A percentile compares a stretch with the other conserved stretches of the same genome.
These are phyloP conservation scores for Colletes collaris DNA, from an alignment of 2,888 invertebrate species.

Conservation along the genomic window DNA sequence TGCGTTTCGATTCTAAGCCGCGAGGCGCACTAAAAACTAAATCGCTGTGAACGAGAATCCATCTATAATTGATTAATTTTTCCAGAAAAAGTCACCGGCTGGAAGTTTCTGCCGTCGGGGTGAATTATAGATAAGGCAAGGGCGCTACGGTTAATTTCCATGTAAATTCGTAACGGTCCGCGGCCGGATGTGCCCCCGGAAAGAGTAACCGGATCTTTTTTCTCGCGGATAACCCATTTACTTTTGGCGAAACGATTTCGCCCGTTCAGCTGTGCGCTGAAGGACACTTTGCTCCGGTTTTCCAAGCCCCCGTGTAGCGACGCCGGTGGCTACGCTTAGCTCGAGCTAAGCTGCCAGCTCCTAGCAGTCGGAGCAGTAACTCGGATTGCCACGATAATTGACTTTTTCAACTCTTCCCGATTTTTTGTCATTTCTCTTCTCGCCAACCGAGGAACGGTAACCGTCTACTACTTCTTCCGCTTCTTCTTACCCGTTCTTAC, in stretches of 20 bases:
- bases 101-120: not conserved
- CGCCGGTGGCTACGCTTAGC: too few relatives aligned
- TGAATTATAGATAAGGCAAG: slow-evolving; percentile 58
- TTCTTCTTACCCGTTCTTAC: slow-evolving; percentile 29
- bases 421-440: slow-evolving; percentile 55
- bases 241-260: slow-evolving; percentile 39
- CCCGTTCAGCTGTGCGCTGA: slow-evolving; percentile 29
- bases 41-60: too few relatives aligned
- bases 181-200: slow-evolving; percentile 4
- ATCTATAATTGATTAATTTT: too few relatives aligned
- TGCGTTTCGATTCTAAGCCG: slow-evolving; percentile 29
- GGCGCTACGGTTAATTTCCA: slow-evolving; percentile 59
- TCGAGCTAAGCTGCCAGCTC: slow-evolving; percentile 36
- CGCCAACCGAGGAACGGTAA: slow-evolving; percentile 40
- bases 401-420: slow-evolving; percentile 65
- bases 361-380: slow-evolving; percentile 36
- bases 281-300: slow-evolving; percentile 5
- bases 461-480: slow-evolving; percentile 32
- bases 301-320: not conserved
- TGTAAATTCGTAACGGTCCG: slow-evolving; percentile 51
- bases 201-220: slow-evolving; percentile 4
- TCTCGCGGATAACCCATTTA: slow-evolving; percentile 34
- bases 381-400: slow-evolving; percentile 65
- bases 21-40: not conserved
- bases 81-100: too few relatives aligned